Base-by-base conservation (phyloP, 2,888 invertebrate genomes). In the Galeopsomyia nigrocyanea region DNA sequence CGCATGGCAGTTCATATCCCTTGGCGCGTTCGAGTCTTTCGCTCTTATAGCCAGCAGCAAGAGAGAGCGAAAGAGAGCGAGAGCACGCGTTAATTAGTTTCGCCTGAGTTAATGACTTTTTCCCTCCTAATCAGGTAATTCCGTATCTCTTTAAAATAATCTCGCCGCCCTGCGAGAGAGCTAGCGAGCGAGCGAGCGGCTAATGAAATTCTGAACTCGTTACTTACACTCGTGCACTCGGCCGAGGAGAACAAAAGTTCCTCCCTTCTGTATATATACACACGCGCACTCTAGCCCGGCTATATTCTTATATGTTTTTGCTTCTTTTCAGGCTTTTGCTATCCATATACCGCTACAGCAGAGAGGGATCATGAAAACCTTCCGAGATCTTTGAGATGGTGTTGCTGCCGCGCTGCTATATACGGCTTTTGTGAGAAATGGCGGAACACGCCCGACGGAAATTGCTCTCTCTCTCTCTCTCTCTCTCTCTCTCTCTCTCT, bases 121-220 rank as follows among this genome's bases (percentile, higher is more conserved):
- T 85, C 84, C 85, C 85, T 86, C 83, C 85, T 86, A 87, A 87
- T 87, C 87, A 87, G 86, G 86, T 86, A 86, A 87, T 87, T 87
- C 82, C 86, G 84, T 87, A 87, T 87, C 86, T 86, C 86, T 87
- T 87, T 86, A 86, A 86, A 87, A 87, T 87, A 86, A 87, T 87
- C 86, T 87, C 82, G 82, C 85, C 86, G 84, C 84, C 82, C 83
- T 73, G 81, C 81, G 63, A 26, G 26, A 26, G 5, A 26, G 3
- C 26, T 2, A 53, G 53, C 53, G 19, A 53, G 3, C 26, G 26
- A 53, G 53, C 53, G 19, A 53, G 53, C 79, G 82, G 82, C 84
- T 87, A 87, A 87, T 87, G 87, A 87, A 87, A 87, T 87, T 86
- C 85, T 86, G 83, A 86, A 86, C 85, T 86, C 85, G 85, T 85